Evolutionary conservation across 2,113 vertebrate genomes (phyloP).

Genomic region (Eptesicus fuscus): DNA sequence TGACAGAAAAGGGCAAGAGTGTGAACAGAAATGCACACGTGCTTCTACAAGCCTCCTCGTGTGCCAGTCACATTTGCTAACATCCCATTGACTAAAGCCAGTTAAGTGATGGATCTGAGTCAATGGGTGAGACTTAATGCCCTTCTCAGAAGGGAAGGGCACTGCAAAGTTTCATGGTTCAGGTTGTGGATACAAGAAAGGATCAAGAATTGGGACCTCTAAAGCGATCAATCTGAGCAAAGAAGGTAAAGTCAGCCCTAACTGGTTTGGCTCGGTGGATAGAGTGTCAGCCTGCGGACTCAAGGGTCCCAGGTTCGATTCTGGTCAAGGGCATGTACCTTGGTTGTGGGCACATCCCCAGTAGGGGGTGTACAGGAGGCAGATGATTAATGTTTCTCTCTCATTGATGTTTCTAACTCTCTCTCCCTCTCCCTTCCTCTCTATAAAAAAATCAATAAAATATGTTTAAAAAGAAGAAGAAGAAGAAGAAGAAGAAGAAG

Average conservation of each 20-base stretch:
- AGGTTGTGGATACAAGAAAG: not conserved
- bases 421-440: no score
- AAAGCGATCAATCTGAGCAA: not conserved
- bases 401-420: no score
- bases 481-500: not conserved
- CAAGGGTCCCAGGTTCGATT: no score
- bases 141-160: not conserved
- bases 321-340: no score
- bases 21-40: conserved; percentile 5
- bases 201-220: not conserved
- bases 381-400: no score
- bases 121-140: not conserved
- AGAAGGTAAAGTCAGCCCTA: not conserved
- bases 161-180: not conserved
- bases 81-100: not conserved
- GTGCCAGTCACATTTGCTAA: conserved; percentile 24
- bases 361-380: no score
- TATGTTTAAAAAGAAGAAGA: no score
- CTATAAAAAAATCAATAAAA: no score
- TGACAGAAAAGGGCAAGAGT: not conserved
- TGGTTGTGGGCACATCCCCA: no score
- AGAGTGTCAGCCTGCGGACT: no score
- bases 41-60: not conserved
- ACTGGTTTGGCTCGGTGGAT: no score
- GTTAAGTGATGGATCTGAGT: conserved; percentile 6